A percentile compares a stretch with the other conserved stretches of the same genome.
Conservation (phyloP, 1,140 invertebrate genomes). For the Drosophila murphyi region DNA sequence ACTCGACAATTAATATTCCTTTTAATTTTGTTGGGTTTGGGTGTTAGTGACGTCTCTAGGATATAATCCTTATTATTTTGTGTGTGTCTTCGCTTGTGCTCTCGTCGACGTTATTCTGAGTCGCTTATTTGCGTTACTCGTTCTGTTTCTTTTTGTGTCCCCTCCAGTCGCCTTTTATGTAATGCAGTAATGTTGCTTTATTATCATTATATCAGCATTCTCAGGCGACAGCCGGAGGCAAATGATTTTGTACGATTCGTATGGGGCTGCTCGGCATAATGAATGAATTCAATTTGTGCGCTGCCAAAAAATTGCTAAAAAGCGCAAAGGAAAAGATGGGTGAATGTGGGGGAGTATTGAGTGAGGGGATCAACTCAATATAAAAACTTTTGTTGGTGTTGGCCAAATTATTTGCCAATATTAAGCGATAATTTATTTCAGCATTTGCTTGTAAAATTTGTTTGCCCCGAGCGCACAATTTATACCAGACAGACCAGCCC, state of each 20-base stretch:
- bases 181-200: constrained; percentile 73
- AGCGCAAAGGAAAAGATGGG: constrained; percentile 9
- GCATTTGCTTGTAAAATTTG: constrained; percentile 73
- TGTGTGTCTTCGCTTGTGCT: constrained; percentile 15
- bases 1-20: neutral
- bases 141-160: constrained; percentile 17
- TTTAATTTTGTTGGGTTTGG: neutral
- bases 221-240: constrained; percentile 24
- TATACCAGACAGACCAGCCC: constrained; percentile 45
- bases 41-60: constrained; percentile 11
- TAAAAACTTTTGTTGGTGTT: constrained; percentile 34
- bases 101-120: constrained; percentile 3
- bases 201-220: constrained; percentile 71
- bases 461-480: constrained; percentile 69
- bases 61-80: constrained; percentile 13
- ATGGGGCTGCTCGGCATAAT: constrained; percentile 30
- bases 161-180: constrained; percentile 54
- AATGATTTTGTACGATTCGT: constrained; percentile 41
- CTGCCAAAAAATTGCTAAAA: constrained; percentile 42
- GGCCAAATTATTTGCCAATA: constrained; percentile 76
- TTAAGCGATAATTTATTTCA: constrained; percentile 82
- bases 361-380: constrained; percentile 9
- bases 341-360: neutral
- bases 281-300: constrained; percentile 75
- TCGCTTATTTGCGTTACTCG: constrained; percentile 31